Percentiles rank a stretch among this genome's conserved stretches.
Conservation (phyloP, 2,888 invertebrate species). For the Dynastes grantii region DNA sequence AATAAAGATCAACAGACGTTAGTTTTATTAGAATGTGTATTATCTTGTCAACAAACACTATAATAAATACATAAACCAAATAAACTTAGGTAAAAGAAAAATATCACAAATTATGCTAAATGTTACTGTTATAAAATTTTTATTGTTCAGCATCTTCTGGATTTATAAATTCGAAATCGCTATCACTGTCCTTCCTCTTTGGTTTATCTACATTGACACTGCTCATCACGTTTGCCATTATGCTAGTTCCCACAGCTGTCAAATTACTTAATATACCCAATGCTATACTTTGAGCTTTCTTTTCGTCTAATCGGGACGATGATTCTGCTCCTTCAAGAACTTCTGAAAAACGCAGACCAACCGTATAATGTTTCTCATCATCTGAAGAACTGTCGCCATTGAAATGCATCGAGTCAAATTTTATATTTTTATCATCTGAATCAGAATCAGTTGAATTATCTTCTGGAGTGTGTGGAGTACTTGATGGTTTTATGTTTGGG, state of each 20-base stretch:
- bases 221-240: slow-evolving; percentile 56
- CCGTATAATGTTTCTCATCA: slow-evolving; percentile 66
- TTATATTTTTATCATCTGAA: slow-evolving; percentile 65
- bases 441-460: slow-evolving; percentile 67
- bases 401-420: slow-evolving; percentile 69
- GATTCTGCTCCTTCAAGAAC: slow-evolving; percentile 43
- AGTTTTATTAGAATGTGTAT: too few relatives aligned
- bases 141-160: slow-evolving; percentile 61
- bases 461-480: slow-evolving; percentile 55
- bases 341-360: slow-evolving; percentile 65
- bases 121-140: slow-evolving; percentile 14
- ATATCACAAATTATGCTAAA: slow-evolving; percentile 7
- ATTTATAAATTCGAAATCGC: slow-evolving; percentile 68
- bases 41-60: too few relatives aligned
- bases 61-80: too few relatives aligned
- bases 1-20: too few relatives aligned
- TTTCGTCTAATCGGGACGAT: slow-evolving; percentile 21
- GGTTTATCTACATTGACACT: slow-evolving; percentile 54
- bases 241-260: slow-evolving; percentile 55
- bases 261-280: slow-evolving; percentile 58
- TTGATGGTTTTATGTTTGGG: slow-evolving; percentile 57
- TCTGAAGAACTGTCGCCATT: slow-evolving; percentile 67
- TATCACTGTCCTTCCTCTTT: slow-evolving; percentile 64
- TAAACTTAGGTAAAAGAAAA: not conserved
- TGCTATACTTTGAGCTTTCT: slow-evolving; percentile 49